Percentiles rank a stretch among this genome's conserved stretches.
phyloP scores from a whole-genome alignment of 2,113 vertebrate species.

The Peucedramus taeniatus region DNA sequence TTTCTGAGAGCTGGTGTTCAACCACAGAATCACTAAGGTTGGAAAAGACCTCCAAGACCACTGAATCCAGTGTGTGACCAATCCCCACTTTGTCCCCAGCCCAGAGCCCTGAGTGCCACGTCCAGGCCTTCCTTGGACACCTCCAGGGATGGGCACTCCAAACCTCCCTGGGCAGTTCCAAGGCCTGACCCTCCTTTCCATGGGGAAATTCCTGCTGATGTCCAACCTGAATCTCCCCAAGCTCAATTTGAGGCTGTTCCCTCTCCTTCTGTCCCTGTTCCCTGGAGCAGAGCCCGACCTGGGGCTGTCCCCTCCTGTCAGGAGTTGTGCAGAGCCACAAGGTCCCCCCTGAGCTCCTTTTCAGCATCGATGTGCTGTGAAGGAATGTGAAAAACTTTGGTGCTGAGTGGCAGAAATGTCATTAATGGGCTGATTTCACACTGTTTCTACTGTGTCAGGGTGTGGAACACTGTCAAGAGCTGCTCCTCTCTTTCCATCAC shows the following conservation, averaged over 20 bases:
- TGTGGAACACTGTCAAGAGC: not conserved
- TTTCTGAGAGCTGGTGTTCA: not conserved
- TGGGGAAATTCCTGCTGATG: rapidly evolving
- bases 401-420: not conserved
- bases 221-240: not conserved
- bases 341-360: not conserved
- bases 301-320: not conserved
- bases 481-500: not conserved
- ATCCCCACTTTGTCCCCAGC: not conserved
- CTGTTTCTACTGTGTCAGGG: not conserved
- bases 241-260: not conserved
- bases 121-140: not conserved
- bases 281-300: not conserved
- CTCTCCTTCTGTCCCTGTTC: not conserved
- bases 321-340: not conserved
- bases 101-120: not conserved
- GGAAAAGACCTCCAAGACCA: not conserved
- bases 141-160: not conserved
- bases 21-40: rapidly evolving
- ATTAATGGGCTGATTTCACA: not conserved
- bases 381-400: not conserved
- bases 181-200: rapidly evolving
- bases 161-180: not conserved
- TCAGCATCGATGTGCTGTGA: not conserved
- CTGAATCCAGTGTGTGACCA: rapidly evolving